Evolutionary conservation across 2,888 invertebrate genomes (phyloP), one percentile per base, ranked within the genome.

Genomic region (Lepidocyrtoides sp.): DNA sequence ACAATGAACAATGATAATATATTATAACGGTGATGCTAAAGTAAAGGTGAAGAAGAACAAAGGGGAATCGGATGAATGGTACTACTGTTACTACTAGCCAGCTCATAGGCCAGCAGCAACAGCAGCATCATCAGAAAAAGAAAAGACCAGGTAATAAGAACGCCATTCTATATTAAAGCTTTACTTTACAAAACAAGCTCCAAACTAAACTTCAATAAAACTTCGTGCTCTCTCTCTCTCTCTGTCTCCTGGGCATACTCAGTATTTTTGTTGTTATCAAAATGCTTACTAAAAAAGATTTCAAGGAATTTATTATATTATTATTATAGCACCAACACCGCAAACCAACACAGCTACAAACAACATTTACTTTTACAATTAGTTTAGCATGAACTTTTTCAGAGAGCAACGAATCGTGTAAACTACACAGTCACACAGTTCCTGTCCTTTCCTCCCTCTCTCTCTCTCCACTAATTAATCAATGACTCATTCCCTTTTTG

Each of bases 401-500:
- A 17, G 72, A 72, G 72, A 44, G 44, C 17, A 44, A 72, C 44
- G 32, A 69, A 69, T 69, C 66, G 66, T 69, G 17, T 14, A 63
- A 63, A 63, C 63, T 29, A 48, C 12, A 63, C 63, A 29, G 63
- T 69, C 36, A 69, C 36, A 69, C 10, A 69, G 66, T 69, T 69
- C 66, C 66, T 69, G 66, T 69, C 63, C 36, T 36, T 36, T 36
- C 36, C 36, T 36, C 63, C 10, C 7, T 29, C 29, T 26, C 63
- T 63, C 14, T 26, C 63, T 29, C 63, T 26, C 63, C 23, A 26
- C 63, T 32, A 84, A 84, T 84, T 84, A 84, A 84, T 84, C 83
- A 84, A 85, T 85, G 84, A 85, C 66, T 85, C 84, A 85, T 51
- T 72, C 72, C 44, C 63, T 44, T 63, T 82, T 44, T 82, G 57